These are phyloP conservation scores for Petrolisthes cinctipes DNA, from an alignment of 2,888 invertebrate species.

Conservation along the genomic window DNA sequence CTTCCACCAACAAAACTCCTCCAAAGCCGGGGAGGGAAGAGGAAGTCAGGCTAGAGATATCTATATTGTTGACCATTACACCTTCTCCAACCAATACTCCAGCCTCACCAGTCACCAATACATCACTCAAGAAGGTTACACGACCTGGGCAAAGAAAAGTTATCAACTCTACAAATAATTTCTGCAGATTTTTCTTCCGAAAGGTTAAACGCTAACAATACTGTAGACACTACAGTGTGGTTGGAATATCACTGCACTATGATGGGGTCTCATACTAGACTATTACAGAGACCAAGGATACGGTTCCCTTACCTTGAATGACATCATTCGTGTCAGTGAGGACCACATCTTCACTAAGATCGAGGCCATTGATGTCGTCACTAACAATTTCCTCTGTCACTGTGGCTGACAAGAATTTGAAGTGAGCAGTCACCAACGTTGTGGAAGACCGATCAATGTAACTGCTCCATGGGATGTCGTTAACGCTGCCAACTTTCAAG, in stretches of 20 bases:
- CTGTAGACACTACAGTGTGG: too few relatives aligned
- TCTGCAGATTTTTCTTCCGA: too few relatives aligned
- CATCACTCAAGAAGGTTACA: slow-evolving; percentile 10
- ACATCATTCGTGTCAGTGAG: slow-evolving; percentile 10
- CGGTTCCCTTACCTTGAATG: slow-evolving; percentile 14
- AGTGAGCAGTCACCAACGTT: neutral
- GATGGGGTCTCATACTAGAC: too few relatives aligned
- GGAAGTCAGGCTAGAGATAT: slow-evolving; percentile 9
- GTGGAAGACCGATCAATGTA: slow-evolving; percentile 14
- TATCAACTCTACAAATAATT: neutral
- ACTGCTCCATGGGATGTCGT: neutral
- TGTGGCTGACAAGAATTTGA: slow-evolving; percentile 8
- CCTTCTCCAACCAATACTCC: slow-evolving; percentile 27
- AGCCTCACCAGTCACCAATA: slow-evolving; percentile 13
- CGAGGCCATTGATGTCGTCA: slow-evolving; percentile 17
- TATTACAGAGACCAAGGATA: too few relatives aligned
- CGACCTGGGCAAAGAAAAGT: slow-evolving; percentile 5
- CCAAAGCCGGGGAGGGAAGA: neutral
- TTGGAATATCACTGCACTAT: too few relatives aligned
- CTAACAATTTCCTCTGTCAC: neutral
- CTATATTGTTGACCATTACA: slow-evolving; percentile 23
- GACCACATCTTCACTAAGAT: slow-evolving; percentile 20
- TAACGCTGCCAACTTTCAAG: neutral
- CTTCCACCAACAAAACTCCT: slow-evolving; percentile 1
- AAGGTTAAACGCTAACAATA: too few relatives aligned